phyloP scores from a whole-genome alignment of 2,888 invertebrate genomes.

The Andrena camellia region DNA sequence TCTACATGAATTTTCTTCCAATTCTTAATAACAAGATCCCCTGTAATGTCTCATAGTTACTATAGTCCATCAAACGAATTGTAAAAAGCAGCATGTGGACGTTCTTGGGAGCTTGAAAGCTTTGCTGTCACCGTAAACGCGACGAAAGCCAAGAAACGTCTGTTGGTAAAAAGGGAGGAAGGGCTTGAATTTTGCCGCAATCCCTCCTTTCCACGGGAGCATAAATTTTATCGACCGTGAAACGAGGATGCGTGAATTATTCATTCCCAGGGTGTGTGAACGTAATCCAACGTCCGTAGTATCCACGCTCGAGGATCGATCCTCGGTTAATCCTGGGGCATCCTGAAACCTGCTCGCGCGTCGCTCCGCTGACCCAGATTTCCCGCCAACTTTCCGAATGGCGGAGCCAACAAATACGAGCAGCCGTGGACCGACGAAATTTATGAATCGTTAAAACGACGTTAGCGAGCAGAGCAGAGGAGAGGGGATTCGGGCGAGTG shows the following conservation, averaged over 20 bases:
- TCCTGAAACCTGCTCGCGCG: slow-evolving; percentile 43
- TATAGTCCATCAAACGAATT: too few relatives aligned
- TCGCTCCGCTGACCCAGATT: slow-evolving; percentile 56
- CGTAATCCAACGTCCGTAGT: slow-evolving; percentile 29
- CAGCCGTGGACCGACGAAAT: slow-evolving; percentile 51
- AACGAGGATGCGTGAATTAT: slow-evolving; percentile 45
- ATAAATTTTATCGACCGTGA: slow-evolving; percentile 35
- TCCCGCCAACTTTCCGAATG: slow-evolving; percentile 61
- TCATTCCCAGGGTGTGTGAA: slow-evolving; percentile 33
- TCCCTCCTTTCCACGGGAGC: not conserved
- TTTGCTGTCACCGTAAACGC: too few relatives aligned
- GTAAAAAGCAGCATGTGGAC: too few relatives aligned
- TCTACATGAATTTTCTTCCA: too few relatives aligned
- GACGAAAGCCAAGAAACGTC: too few relatives aligned
- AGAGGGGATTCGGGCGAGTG: slow-evolving; percentile 6
- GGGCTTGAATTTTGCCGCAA: too few relatives aligned
- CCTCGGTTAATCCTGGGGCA: slow-evolving; percentile 61
- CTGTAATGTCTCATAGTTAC: too few relatives aligned
- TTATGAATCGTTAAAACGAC: slow-evolving; percentile 71
- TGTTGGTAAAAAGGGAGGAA: too few relatives aligned
- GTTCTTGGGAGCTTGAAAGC: too few relatives aligned
- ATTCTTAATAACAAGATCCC: too few relatives aligned
- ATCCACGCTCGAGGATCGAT: slow-evolving; percentile 58
- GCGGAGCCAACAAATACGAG: slow-evolving; percentile 30
- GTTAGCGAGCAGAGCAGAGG: slow-evolving; percentile 51